These are phyloP conservation scores for Amphimedon queenslandica DNA, from an alignment of 37 sponge, comb jelly and placozoan species.

Conservation along the genomic window DNA sequence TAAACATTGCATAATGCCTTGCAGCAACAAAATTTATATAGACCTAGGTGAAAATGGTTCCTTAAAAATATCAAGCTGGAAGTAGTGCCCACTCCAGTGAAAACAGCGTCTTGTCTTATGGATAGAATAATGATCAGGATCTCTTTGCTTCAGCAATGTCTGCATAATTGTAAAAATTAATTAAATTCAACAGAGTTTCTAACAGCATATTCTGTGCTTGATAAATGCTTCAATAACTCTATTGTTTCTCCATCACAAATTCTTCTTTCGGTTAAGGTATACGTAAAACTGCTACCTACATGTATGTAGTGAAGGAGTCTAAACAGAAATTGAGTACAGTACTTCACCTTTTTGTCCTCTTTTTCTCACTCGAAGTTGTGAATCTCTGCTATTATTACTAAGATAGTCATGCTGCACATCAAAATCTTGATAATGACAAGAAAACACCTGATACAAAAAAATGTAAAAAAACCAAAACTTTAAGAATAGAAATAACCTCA, in stretches of 20 bases:
- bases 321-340: background rate
- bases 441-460: conserved; percentile 40
- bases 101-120: conserved; percentile 68
- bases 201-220: conserved; percentile 55
- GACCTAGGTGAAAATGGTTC: conserved; percentile 25
- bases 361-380: conserved; percentile 54
- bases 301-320: background rate
- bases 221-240: conserved; percentile 50
- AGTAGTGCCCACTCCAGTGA: conserved; percentile 65
- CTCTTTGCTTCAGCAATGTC: conserved; percentile 24
- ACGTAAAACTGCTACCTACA: conserved; percentile 19
- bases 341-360: conserved; percentile 58
- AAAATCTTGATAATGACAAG: conserved; percentile 48
- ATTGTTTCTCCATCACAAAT: conserved; percentile 45
- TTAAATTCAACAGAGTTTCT: background rate
- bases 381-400: conserved; percentile 8
- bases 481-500: too few species aligned
- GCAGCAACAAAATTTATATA: background rate
- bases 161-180: background rate
- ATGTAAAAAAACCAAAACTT: too few species aligned
- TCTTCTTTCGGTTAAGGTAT: conserved; percentile 59
- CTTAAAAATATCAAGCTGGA: conserved; percentile 69
- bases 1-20: background rate
- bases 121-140: conserved; percentile 36
- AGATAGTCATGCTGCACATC: conserved; percentile 78